Evolutionary conservation across 2,797 vertebrate genomes (phyloP).

Genomic region (Chloroceryle amazona): DNA sequence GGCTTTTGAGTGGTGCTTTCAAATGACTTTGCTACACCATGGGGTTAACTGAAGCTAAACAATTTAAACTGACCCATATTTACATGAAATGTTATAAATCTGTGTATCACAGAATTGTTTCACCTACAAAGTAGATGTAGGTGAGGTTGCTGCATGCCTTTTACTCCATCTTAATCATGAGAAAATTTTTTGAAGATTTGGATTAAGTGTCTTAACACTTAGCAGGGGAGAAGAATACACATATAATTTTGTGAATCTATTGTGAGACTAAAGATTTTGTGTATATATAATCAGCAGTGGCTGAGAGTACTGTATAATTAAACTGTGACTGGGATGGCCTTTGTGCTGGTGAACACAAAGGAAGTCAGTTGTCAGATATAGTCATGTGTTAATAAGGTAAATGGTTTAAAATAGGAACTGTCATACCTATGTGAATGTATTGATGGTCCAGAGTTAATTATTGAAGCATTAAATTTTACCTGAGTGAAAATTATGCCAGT

Average conservation of each 20-base stretch:
- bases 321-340: background rate
- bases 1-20: background rate
- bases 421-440: background rate
- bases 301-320: background rate
- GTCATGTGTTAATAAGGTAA: background rate
- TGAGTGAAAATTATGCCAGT: background rate
- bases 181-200: background rate
- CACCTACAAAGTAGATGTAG: background rate
- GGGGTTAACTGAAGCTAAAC: background rate
- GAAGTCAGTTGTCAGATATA: background rate
- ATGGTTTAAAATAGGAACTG: background rate
- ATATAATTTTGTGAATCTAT: background rate
- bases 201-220: background rate
- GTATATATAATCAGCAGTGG: background rate
- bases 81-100: background rate
- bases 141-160: background rate
- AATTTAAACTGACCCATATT: background rate
- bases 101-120: background rate
- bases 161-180: background rate
- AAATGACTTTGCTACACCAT: background rate
- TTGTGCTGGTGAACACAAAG: background rate
- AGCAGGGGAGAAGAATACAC: rapidly evolving
- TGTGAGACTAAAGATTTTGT: background rate
- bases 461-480: background rate
- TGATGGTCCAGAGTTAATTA: background rate